phyloP scores from a whole-genome alignment of 2,797 vertebrate species.

The Sternotherus odoratus region DNA sequence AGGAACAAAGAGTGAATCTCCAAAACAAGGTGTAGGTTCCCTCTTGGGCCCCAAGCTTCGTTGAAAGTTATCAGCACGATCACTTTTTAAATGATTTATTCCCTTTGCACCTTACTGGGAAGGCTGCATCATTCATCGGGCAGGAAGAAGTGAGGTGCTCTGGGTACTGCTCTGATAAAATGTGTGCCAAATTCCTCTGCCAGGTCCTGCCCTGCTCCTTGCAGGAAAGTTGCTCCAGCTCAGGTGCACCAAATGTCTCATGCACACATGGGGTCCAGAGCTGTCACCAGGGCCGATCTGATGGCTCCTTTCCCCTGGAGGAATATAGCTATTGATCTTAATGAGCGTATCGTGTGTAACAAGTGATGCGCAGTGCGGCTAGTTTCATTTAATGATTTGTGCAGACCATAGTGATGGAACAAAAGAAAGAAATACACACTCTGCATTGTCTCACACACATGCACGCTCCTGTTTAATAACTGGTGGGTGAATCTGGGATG shows the following conservation, averaged over 20 bases:
- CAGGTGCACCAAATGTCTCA: background rate
- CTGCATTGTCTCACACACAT: background rate
- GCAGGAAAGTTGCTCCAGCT: background rate
- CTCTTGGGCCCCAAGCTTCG: fast-evolving
- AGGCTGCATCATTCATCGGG: background rate
- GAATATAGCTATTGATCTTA: background rate
- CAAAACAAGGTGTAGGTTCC: background rate
- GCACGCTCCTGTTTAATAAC: background rate
- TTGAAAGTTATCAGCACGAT: background rate
- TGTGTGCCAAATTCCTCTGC: background rate
- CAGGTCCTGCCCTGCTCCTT: background rate
- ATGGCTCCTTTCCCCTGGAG: background rate
- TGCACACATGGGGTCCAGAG: background rate
- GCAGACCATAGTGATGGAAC: too few relatives aligned
- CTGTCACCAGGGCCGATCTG: background rate
- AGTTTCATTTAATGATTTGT: background rate
- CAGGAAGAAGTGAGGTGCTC: background rate
- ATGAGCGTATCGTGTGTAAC: background rate
- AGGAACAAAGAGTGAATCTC: background rate
- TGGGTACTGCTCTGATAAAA: background rate
- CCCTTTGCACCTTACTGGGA: background rate
- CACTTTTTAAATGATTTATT: background rate
- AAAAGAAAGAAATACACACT: background rate
- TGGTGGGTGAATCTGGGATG: background rate
- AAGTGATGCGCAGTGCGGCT: background rate